A percentile compares a stretch with the other conserved stretches of the same genome.
phyloP scores from a whole-genome alignment of 2,888 invertebrate species.

The Stictocephala bisonia region DNA sequence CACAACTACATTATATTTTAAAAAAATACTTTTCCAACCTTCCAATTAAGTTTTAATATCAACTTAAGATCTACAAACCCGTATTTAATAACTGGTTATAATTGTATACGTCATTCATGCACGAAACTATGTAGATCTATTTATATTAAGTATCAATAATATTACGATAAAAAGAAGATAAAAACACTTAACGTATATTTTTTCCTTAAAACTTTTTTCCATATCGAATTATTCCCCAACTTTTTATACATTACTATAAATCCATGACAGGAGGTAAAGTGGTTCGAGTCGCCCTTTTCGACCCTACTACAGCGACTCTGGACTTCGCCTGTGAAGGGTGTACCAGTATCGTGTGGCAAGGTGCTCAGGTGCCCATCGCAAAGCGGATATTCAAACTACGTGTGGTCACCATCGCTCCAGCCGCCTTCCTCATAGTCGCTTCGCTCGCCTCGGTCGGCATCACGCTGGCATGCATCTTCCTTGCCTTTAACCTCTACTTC shows the following conservation, averaged over 20 bases:
- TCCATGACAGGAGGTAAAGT: slow-evolving; percentile 14
- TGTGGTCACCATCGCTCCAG: slow-evolving; percentile 81
- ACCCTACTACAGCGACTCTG: slow-evolving; percentile 70
- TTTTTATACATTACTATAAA: too few relatives aligned
- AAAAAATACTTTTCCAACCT: too few relatives aligned
- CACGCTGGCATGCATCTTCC: slow-evolving; percentile 77
- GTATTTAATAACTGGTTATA: too few relatives aligned
- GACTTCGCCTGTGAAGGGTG: slow-evolving; percentile 80
- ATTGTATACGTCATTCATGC: too few relatives aligned
- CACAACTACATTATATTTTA: too few relatives aligned
- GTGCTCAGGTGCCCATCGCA: slow-evolving; percentile 84
- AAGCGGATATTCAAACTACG: slow-evolving; percentile 78
- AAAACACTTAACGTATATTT: background rate
- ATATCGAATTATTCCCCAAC: background rate
- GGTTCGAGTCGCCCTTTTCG: slow-evolving; percentile 64
- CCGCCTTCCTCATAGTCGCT: slow-evolving; percentile 79
- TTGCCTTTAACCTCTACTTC: slow-evolving; percentile 86
- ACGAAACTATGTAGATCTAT: too few relatives aligned
- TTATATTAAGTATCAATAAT: too few relatives aligned
- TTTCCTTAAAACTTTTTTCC: slow-evolving; percentile 4
- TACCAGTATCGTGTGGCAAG: slow-evolving; percentile 76
- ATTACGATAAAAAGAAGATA: too few relatives aligned
- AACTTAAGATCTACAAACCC: too few relatives aligned
- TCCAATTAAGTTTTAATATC: too few relatives aligned
- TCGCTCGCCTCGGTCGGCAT: slow-evolving; percentile 81